Evolutionary conservation across 2,797 vertebrate genomes (phyloP).

Genomic region (Acridotheres tristis): DNA sequence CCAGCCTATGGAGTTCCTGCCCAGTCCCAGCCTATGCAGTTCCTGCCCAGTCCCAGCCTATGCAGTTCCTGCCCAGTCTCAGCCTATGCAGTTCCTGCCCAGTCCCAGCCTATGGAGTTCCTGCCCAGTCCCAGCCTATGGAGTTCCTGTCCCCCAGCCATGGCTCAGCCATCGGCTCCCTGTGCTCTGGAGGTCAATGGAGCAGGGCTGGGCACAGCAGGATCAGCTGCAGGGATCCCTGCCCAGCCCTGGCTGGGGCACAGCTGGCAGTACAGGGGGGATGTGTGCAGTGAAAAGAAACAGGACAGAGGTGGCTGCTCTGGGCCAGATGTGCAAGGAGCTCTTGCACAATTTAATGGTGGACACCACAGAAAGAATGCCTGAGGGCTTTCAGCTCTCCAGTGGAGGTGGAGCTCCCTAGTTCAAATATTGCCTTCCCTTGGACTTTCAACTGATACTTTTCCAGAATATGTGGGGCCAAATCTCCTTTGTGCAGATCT

Average conservation of each 20-base stretch:
- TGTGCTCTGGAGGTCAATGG: neutral
- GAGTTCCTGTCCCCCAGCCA: neutral
- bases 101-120: no score
- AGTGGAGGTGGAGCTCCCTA: neutral
- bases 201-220: fast-evolving
- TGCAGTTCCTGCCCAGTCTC: no score
- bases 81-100: no score
- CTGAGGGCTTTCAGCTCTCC: neutral
- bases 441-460: neutral
- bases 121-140: no score
- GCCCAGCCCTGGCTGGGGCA: neutral
- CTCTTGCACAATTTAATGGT: neutral
- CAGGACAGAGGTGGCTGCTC: neutral
- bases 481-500: neutral
- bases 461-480: neutral
- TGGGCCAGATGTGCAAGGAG: neutral
- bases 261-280: neutral
- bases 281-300: neutral
- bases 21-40: no score
- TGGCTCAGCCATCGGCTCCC: neutral
- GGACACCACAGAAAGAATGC: no score
- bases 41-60: no score
- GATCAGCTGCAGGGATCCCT: neutral
- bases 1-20: no score
- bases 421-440: neutral